Conservation (phyloP, 2,888 invertebrate genomes). For the Philonicus albiceps region DNA sequence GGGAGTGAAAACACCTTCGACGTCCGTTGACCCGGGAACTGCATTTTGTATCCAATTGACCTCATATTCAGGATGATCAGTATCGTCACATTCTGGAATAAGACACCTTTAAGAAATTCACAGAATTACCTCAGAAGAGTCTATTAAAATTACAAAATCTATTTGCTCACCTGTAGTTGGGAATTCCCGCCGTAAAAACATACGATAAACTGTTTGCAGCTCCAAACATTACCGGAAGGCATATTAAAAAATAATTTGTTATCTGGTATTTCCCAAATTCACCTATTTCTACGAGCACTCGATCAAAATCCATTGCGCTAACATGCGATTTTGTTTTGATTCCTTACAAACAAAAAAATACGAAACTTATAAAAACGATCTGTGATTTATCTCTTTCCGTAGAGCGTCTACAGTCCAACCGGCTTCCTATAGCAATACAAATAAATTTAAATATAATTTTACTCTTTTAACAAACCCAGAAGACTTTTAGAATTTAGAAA, state of each 20-base stretch:
- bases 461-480: neutral
- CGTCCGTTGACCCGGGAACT: conserved; percentile 62
- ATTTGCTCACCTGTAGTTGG: conserved; percentile 66
- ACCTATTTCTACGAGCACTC: conserved; percentile 68
- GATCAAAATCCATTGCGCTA: conserved; percentile 68
- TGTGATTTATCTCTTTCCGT: neutral
- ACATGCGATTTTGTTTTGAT: neutral
- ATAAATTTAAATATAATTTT: neutral
- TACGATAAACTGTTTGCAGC: conserved; percentile 70
- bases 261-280: conserved; percentile 69
- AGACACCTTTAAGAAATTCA: conserved; percentile 62
- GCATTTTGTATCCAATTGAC: conserved; percentile 65
- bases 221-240: conserved; percentile 69
- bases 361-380: too few relatives aligned
- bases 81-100: conserved; percentile 67
- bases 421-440: neutral
- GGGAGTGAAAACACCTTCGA: conserved; percentile 56
- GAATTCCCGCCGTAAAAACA: conserved; percentile 70
- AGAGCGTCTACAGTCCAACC: neutral
- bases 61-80: conserved; percentile 56
- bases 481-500: neutral
- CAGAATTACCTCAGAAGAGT: neutral
- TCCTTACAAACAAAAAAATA: too few relatives aligned
- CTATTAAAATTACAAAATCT: neutral
- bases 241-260: conserved; percentile 67